Percentiles rank a stretch among this genome's conserved stretches.
phyloP scores from a whole-genome alignment of 2,113 vertebrate genomes.

The Formicarius rufipectus region DNA sequence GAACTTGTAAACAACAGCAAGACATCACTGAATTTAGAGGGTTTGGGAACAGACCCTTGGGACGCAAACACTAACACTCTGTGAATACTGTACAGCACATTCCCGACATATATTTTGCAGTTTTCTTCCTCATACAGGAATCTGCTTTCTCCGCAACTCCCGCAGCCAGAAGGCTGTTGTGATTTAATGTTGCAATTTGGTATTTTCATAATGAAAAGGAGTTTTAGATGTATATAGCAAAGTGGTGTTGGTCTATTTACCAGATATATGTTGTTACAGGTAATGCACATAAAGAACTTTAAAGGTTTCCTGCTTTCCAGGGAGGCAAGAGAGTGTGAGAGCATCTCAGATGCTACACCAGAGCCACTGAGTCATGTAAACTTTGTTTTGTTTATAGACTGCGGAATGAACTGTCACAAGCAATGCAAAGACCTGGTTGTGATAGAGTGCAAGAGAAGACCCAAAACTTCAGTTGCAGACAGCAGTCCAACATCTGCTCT shows the following conservation, averaged over 20 bases:
- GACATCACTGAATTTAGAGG: not conserved
- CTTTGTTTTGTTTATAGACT: slow-evolving; percentile 78
- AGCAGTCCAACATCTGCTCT: slow-evolving; percentile 78
- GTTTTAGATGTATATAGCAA: not conserved
- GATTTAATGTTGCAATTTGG: not conserved
- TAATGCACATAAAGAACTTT: not conserved
- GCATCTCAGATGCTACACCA: not conserved
- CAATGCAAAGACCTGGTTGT: slow-evolving; percentile 96
- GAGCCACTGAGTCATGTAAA: not conserved
- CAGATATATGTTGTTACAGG: not conserved
- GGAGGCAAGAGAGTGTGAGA: not conserved
- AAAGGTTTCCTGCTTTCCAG: not conserved
- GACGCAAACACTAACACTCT: not conserved
- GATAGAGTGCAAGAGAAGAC: slow-evolving; percentile 95
- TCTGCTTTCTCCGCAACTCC: not conserved
- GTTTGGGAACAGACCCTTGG: not conserved
- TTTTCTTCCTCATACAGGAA: not conserved
- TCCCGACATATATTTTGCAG: not conserved
- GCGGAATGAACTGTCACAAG: slow-evolving; percentile 96
- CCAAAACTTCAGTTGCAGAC: slow-evolving; percentile 76
- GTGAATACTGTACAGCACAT: not conserved
- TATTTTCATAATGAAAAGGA: not conserved
- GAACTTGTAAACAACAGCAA: not conserved
- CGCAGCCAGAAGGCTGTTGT: not conserved
- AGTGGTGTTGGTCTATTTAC: not conserved